Conservation (phyloP, 2,888 invertebrate species). For the Tromatobia lineatoria region DNA sequence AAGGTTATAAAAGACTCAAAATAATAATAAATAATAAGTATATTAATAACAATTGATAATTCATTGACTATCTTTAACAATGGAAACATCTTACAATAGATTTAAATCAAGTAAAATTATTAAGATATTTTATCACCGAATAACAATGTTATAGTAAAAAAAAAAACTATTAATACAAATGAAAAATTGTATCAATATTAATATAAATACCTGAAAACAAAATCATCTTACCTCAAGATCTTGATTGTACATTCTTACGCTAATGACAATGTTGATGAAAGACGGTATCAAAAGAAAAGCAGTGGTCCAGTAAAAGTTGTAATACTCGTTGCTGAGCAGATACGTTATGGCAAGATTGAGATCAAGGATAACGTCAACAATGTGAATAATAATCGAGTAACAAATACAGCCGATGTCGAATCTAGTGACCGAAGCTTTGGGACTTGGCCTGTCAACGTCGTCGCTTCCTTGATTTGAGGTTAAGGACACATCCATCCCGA, state of each 20-base stretch:
- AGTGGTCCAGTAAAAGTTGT: conserved; percentile 90
- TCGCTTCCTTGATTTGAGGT: conserved; percentile 72
- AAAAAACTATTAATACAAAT: too few species aligned
- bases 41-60: too few species aligned
- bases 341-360: conserved; percentile 90
- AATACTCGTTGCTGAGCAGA: conserved; percentile 86
- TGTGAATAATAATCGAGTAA: conserved; percentile 90
- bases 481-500: conserved; percentile 73
- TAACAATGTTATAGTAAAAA: too few species aligned
- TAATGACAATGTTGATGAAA: conserved; percentile 91
- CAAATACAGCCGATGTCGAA: conserved; percentile 89
- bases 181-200: neutral
- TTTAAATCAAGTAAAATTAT: too few species aligned
- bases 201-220: conserved; percentile 4
- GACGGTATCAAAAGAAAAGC: conserved; percentile 91
- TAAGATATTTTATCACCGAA: too few species aligned
- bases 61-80: too few species aligned
- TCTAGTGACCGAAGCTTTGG: conserved; percentile 82
- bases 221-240: conserved; percentile 78
- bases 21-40: too few species aligned
- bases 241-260: conserved; percentile 89
- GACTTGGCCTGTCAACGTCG: conserved; percentile 78
- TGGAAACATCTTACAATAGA: too few species aligned
- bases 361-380: conserved; percentile 90
- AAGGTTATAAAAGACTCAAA: too few species aligned